Percentiles rank a stretch among this genome's conserved stretches.
phyloP scores from a whole-genome alignment of 2,888 invertebrate species.

The Tiliacea aurago region DNA sequence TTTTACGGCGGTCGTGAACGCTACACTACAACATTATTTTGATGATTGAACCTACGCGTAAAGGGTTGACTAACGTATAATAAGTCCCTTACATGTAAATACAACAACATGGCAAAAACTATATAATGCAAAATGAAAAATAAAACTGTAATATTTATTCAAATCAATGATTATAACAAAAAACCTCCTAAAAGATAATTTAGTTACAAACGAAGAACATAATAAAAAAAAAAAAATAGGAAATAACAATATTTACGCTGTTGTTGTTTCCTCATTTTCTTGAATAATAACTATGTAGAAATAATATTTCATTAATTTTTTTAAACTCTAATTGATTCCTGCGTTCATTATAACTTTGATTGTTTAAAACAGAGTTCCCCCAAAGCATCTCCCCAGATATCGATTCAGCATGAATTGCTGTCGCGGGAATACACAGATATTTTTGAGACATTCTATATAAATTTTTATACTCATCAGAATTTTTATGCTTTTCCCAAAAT shows the following conservation, averaged over 20 bases:
- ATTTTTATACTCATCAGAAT: not conserved
- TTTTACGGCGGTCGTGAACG: no score
- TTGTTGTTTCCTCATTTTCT: not conserved
- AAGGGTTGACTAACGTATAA: no score
- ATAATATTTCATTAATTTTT: not conserved
- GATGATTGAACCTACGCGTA: no score
- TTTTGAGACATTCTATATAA: slow-evolving; percentile 12
- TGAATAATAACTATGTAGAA: slow-evolving; percentile 24
- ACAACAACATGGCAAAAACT: no score
- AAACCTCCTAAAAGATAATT: not conserved
- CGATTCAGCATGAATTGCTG: not conserved
- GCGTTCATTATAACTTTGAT: not conserved
- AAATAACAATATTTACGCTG: not conserved
- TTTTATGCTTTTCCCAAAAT: slow-evolving; percentile 7
- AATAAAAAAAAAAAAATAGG: not conserved
- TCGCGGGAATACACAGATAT: slow-evolving; percentile 28
- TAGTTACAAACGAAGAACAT: not conserved
- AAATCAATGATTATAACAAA: not conserved
- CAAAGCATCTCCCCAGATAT: not conserved
- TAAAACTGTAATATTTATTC: not conserved
- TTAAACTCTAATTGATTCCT: not conserved
- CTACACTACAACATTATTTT: no score
- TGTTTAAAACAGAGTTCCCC: not conserved
- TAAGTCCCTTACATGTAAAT: no score
- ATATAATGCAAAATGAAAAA: not conserved